These are phyloP conservation scores for Montipora efflorescens DNA, from an alignment of 64 coral and sea anemone genomes.

Conservation along the genomic window DNA sequence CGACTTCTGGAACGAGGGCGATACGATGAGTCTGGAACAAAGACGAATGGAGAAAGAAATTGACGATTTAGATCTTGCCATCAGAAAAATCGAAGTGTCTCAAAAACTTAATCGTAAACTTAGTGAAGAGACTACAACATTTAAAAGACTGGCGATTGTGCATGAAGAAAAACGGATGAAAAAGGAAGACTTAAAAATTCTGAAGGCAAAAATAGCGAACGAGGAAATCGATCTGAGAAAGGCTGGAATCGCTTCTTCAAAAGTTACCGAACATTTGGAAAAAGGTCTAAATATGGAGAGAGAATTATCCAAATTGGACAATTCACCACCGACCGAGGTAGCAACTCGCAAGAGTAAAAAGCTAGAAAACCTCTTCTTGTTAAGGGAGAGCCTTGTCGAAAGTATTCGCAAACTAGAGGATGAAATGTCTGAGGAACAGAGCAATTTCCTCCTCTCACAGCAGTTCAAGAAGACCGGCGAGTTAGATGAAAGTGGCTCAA, in stretches of 20 bases:
- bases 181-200: slow-evolving; percentile 25
- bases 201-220: slow-evolving; percentile 41
- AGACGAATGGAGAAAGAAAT: neutral
- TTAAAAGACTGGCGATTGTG: neutral
- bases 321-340: neutral
- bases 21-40: neutral
- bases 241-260: neutral
- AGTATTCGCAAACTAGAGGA: slow-evolving; percentile 24
- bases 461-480: slow-evolving; percentile 65
- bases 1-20: neutral
- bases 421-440: slow-evolving; percentile 63
- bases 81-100: neutral
- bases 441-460: slow-evolving; percentile 55
- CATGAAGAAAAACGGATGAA: neutral
- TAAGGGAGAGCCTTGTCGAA: slow-evolving; percentile 19
- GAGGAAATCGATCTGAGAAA: slow-evolving; percentile 5
- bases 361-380: neutral
- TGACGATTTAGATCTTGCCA: neutral
- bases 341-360: neutral
- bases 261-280: slow-evolving; percentile 25
- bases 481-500: neutral
- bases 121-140: neutral
- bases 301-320: slow-evolving; percentile 26
- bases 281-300: slow-evolving; percentile 10
- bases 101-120: neutral